phyloP scores from a whole-genome alignment of 2,888 invertebrate genomes.

The Ctenicera cuprea region DNA sequence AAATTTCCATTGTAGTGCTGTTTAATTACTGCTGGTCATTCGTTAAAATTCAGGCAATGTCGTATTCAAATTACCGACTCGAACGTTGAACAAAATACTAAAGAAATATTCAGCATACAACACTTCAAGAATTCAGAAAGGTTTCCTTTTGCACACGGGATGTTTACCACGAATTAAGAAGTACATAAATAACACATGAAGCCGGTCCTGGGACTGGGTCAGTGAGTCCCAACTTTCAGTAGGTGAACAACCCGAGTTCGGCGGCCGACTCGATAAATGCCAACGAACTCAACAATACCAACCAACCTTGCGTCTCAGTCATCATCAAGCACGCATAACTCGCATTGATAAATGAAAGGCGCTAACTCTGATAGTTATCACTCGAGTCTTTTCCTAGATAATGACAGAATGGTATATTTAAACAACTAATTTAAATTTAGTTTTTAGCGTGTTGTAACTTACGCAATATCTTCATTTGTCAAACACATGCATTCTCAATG shows the following conservation, averaged over 20 bases:
- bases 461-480: no score
- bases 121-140: slow-evolving; percentile 1
- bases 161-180: slow-evolving; percentile 13
- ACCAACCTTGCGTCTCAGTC: slow-evolving; percentile 35
- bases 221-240: slow-evolving; percentile 68
- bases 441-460: no score
- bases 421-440: no score
- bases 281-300: slow-evolving; percentile 64
- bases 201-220: slow-evolving; percentile 59
- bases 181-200: slow-evolving; percentile 32
- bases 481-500: no score
- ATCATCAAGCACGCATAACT: slow-evolving; percentile 34
- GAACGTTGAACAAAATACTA: no score
- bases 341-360: slow-evolving; percentile 13
- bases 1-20: no score
- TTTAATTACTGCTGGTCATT: no score
- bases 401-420: no score
- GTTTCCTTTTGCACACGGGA: not conserved
- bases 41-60: no score
- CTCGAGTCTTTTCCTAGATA: not conserved
- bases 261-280: slow-evolving; percentile 64
- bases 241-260: slow-evolving; percentile 68
- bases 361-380: not conserved
- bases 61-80: no score
- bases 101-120: not conserved